Percentiles rank a stretch among this genome's conserved stretches.
Conservation (phyloP, 2,113 vertebrate genomes). For the Dolichallabes microphthalmus region DNA sequence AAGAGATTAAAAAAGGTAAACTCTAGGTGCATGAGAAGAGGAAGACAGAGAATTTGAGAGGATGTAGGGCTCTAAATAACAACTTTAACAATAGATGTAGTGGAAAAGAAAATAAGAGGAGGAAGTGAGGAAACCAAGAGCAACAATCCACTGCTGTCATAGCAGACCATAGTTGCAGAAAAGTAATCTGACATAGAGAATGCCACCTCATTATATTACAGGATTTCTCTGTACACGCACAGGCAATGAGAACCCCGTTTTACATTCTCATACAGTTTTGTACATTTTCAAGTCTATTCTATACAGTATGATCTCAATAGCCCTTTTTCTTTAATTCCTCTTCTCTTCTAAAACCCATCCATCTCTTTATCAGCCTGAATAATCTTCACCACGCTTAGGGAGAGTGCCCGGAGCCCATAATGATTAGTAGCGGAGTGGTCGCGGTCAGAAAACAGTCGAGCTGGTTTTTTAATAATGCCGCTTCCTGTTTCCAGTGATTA, state of each 20-base stretch:
- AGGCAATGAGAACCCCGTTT: neutral
- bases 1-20: constrained; percentile 11
- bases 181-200: neutral
- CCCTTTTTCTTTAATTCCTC: neutral
- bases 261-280: neutral
- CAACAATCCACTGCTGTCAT: constrained; percentile 3
- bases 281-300: constrained; percentile 18
- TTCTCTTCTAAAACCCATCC: constrained; percentile 14
- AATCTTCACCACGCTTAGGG: constrained; percentile 17
- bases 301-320: neutral
- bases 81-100: constrained; percentile 14
- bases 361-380: constrained; percentile 37
- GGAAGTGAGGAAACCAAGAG: constrained; percentile 32
- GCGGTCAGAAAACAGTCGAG: constrained; percentile 21
- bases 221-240: neutral
- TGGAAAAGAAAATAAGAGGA: neutral
- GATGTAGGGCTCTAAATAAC: constrained; percentile 4
- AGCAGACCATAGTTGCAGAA: neutral
- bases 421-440: constrained; percentile 41
- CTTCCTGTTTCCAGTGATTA: constrained; percentile 48
- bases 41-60: constrained; percentile 10
- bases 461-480: constrained; percentile 44
- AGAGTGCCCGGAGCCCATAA: constrained; percentile 24
- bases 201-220: neutral
- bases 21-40: constrained; percentile 9